A percentile compares a stretch with the other conserved stretches of the same genome.
These are phyloP conservation scores for Etia nguti DNA, from an alignment of 2,113 vertebrate species.

Conservation along the genomic window DNA sequence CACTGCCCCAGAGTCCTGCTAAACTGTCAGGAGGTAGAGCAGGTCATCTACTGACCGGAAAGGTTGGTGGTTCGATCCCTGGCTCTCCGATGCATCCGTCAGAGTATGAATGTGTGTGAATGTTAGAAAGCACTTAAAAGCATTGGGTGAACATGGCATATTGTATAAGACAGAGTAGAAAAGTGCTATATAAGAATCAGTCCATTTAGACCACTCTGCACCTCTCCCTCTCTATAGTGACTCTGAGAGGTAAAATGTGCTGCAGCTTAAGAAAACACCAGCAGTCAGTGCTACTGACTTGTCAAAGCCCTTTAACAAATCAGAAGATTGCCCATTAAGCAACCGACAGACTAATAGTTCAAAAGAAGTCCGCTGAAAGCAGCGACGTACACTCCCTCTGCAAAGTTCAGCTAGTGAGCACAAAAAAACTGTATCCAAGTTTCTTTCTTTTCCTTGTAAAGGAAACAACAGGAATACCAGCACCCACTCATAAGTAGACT, in stretches of 20 bases:
- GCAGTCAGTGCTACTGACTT: background rate
- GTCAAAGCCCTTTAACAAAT: background rate
- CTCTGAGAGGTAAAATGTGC: background rate
- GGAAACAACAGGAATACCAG: background rate
- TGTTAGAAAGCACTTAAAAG: background rate
- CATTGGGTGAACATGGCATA: fast-evolving
- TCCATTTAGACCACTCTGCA: background rate
- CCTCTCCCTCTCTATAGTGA: background rate
- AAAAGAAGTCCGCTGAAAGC: background rate
- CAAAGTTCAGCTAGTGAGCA: background rate
- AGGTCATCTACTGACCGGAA: background rate
- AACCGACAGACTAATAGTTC: background rate
- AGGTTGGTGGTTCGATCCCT: background rate
- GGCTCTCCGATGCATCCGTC: background rate
- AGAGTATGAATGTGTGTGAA: background rate
- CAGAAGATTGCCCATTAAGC: background rate
- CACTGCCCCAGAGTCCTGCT: background rate
- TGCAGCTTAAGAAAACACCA: background rate
- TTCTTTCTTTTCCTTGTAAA: background rate
- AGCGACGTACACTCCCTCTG: background rate
- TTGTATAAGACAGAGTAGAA: background rate
- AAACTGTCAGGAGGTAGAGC: background rate
- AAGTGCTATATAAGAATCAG: background rate
- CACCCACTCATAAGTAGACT: background rate
- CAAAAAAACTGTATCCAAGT: background rate